These are phyloP conservation scores for Malurus leucopterus DNA, from an alignment of 2,797 vertebrate species.

Conservation along the genomic window DNA sequence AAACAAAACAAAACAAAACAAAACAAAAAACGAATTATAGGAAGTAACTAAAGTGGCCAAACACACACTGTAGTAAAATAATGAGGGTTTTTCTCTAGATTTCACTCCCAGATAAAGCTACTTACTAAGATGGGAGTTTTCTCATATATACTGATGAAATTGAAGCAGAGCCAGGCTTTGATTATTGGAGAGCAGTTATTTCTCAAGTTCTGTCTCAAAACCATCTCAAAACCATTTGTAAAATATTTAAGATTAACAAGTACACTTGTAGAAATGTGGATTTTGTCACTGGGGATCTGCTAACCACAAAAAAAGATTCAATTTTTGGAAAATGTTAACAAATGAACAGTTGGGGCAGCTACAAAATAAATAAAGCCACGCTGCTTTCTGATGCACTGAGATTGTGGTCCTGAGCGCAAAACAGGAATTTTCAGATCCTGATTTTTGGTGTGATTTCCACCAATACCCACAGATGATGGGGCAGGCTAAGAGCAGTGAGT, in stretches of 20 bases:
- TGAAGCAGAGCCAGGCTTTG: background rate
- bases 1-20: too few relatives aligned
- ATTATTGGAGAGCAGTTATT: background rate
- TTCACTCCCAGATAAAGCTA: background rate
- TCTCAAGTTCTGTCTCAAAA: slow-evolving; percentile 13
- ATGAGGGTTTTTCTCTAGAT: background rate
- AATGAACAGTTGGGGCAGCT: background rate
- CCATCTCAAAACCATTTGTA: background rate
- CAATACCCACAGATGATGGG: background rate
- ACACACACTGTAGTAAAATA: background rate
- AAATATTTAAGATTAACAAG: slow-evolving; percentile 27
- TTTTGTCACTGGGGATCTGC: slow-evolving; percentile 9
- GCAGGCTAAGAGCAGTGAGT: background rate
- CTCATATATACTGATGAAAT: background rate
- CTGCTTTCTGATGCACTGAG: background rate
- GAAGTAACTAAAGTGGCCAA: background rate
- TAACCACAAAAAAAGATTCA: slow-evolving; percentile 10
- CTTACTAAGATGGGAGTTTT: background rate
- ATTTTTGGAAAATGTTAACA: background rate
- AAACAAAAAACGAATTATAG: background rate
- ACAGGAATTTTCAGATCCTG: background rate
- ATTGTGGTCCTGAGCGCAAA: rapidly evolving
- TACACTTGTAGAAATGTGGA: slow-evolving; percentile 28
- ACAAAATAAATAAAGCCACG: background rate
- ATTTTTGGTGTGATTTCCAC: background rate